Evolutionary conservation across 92 coral and sea anemone species (phyloP), one percentile per base, ranked within the genome.

Genomic region (Isaurus tuberculatus): DNA sequence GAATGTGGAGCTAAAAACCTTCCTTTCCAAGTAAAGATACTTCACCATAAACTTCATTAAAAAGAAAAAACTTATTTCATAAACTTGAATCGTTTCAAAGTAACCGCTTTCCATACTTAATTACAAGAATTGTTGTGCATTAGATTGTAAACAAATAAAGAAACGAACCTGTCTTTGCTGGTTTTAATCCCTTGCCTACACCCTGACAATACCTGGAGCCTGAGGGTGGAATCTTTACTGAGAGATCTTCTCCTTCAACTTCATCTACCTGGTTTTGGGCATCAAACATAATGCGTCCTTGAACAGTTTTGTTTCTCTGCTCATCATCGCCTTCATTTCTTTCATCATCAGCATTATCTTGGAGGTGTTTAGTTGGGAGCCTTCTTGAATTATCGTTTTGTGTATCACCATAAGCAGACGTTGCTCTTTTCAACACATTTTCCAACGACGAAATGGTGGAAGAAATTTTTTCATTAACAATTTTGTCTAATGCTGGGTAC

Each of bases 381-480:
- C 82, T 48, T 51, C 55, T 79, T 8, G 85, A 77, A 9, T 69
- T 85, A 2, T 83, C 67, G 73, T 51, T 84, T 33, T 63, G 73
- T 14, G 43, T 58, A 74, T 53, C 72, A 10, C 19, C 79, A 69
- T 51, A 67, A 61, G 60, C 34, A 43, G 43, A 48, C 4, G 70
- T 72, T 0, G 88, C 90, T 36, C 75, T 84, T 68, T 55, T 72
- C 48, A 90, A 79, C 22, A 90, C 83, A 6, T 79, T 66, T 34
- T 90, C 93, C 43, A 90, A n/a, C 3, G 88, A 77, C n/a, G 43
- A 42, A 9, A 87, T 87, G 0, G 93, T 90, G 10, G 84, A 68
- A 14, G 79, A 44, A 3, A 90, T 83, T 25, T 83, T 65, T 37
- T 79, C 89, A 17, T 84, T 71, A 23, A 91, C 88, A 31, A 90